Evolutionary conservation across 2,888 invertebrate species (phyloP), one percentile per base, ranked within the genome.

Genomic region (Cantharis rustica): DNA sequence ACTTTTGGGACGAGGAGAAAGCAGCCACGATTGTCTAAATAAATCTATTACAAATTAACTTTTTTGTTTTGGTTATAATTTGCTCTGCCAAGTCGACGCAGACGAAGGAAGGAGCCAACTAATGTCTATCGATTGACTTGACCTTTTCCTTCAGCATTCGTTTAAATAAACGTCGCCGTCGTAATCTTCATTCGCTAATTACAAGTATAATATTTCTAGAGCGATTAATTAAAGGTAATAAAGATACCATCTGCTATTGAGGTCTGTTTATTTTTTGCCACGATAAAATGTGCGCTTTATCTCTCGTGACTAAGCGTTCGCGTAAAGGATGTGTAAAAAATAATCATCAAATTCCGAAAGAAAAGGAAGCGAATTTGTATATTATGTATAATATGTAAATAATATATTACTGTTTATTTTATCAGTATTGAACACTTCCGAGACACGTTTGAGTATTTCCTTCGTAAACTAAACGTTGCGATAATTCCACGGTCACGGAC

Each of bases 361-460:
- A 17, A 17, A 61, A 69, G 17, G 17, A 69, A 69, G 11, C n/a
- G 23, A 4, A 31, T 17, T 20, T 31, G 23, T 23, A 23, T 70
- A 16, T 70, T 17, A 11, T 9, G 13, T 20, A 16, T 13, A 16
- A 17, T 16, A 71, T 75, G 68, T 26, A 70, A 74, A 73, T 7
- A n/a, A n/a, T 62, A 4, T 16, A 23, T 69, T 70, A 68, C 75
- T 63, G 79, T 77, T 74, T 69, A 68, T 73, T 77, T 79, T 80
- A 80, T 80, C 79, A 69, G 75, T 73, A 78, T 72, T 75, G 72
- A 62, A 64, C 72, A 71, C 76, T 80, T 79, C 80, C 80, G 78
- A 78, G 73, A 77, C 79, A 80, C 80, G 79, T 80, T 78, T 73
- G 73, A 75, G 78, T 75, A 77, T 79, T 80, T 79, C 79, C 79